Evolutionary conservation across 2,888 invertebrate genomes (phyloP).

Genomic region (Zaprionus lineosus): DNA sequence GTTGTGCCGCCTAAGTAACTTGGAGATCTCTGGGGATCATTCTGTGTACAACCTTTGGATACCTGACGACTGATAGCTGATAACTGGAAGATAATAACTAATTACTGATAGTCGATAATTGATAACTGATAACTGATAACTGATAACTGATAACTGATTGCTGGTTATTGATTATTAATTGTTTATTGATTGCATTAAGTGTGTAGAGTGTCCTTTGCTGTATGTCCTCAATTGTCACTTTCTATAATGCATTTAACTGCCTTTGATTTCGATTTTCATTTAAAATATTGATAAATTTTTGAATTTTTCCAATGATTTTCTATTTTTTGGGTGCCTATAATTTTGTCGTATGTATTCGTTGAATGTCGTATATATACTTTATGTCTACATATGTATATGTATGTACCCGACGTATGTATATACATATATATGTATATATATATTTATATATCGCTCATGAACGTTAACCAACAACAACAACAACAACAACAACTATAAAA

Average conservation of each 20-base stretch:
- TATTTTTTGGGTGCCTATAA: constrained; percentile 68
- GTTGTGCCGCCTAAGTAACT: too few species aligned
- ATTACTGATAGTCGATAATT: too few species aligned
- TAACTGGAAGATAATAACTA: too few species aligned
- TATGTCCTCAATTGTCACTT: too few species aligned
- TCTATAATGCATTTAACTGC: too few species aligned
- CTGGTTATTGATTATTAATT: too few species aligned
- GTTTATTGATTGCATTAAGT: too few species aligned
- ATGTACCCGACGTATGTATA: constrained; percentile 10
- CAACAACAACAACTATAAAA: constrained; percentile 26
- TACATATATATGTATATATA: constrained; percentile 9
- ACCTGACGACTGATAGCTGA: too few species aligned
- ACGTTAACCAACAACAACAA: constrained; percentile 60
- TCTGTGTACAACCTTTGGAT: too few species aligned
- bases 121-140: too few species aligned
- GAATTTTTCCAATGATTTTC: constrained; percentile 60
- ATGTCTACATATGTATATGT: constrained; percentile 13
- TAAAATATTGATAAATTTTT: constrained; percentile 41
- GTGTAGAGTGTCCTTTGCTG: constrained; percentile 9
- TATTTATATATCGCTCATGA: constrained; percentile 44
- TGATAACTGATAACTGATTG: too few species aligned
- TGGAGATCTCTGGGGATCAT: too few species aligned
- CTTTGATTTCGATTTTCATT: constrained; percentile 17
- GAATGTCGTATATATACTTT: constrained; percentile 22
- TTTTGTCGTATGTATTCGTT: constrained; percentile 56